Conservation (phyloP, 2,113 vertebrate genomes). For the Thamnophis sirtalis region DNA sequence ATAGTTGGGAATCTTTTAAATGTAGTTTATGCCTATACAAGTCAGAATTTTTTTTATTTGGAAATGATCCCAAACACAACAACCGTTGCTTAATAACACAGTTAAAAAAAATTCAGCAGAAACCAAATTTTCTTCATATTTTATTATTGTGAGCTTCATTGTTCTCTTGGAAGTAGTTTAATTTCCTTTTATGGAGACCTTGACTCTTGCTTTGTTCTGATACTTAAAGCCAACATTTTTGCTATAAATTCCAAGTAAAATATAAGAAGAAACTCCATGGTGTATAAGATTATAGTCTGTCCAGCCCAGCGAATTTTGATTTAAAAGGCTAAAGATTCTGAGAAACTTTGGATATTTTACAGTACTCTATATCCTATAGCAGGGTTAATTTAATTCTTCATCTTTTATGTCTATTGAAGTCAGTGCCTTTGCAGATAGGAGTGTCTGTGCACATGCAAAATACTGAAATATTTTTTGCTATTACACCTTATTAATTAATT, state of each 20-base stretch:
- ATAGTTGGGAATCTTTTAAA: not conserved
- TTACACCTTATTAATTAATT: not conserved
- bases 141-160: not conserved
- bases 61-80: constrained; percentile 11
- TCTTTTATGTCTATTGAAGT: not conserved
- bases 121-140: not conserved
- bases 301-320: not conserved
- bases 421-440: not conserved
- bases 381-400: not conserved
- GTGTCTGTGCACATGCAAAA: not conserved
- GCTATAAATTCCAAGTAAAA: not conserved
- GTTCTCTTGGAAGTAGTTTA: not conserved
- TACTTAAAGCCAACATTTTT: not conserved
- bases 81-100: not conserved
- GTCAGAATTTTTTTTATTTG: not conserved
- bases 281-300: not conserved
- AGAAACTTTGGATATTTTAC: not conserved
- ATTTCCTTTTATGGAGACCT: not conserved
- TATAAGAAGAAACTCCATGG: not conserved
- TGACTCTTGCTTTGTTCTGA: not conserved
- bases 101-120: not conserved
- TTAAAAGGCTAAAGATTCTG: not conserved
- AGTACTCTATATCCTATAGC: not conserved
- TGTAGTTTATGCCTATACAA: not conserved
- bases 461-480: not conserved